A percentile compares a stretch with the other conserved stretches of the same genome.
Conservation (phyloP, 2,113 vertebrate genomes). For the Oriolus oriolus region DNA sequence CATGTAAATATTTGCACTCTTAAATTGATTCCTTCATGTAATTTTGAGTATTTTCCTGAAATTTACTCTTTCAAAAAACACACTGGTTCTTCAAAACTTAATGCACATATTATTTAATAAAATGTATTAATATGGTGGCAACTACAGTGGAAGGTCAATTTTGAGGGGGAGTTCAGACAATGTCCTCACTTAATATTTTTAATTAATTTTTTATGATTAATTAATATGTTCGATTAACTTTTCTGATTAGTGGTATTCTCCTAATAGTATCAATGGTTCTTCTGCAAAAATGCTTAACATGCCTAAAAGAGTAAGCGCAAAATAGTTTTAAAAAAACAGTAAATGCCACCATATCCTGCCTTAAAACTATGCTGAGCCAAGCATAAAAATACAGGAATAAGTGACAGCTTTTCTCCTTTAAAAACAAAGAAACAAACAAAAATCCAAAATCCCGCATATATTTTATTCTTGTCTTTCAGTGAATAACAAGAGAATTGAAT, state of each 20-base stretch:
- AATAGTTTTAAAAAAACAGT: not conserved
- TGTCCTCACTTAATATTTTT: not conserved
- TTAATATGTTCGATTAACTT: not conserved
- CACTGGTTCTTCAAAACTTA: not conserved
- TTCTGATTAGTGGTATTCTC: not conserved
- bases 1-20: not conserved
- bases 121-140: not conserved
- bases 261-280: not conserved
- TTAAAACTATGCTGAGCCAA: not conserved
- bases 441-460: fast-evolving
- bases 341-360: not conserved
- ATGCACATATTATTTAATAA: not conserved
- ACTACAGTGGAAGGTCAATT: not conserved
- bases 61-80: not conserved
- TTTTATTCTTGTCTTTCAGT: not conserved
- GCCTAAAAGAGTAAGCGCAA: not conserved
- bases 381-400: not conserved
- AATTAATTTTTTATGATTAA: not conserved
- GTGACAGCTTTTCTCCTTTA: not conserved
- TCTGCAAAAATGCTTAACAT: not conserved
- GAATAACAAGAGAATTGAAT: not conserved
- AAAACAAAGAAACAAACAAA: not conserved
- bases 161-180: not conserved
- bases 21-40: not conserved
- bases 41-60: not conserved